Conservation (phyloP, 2,888 invertebrate genomes). For the Perdita meconis region DNA sequence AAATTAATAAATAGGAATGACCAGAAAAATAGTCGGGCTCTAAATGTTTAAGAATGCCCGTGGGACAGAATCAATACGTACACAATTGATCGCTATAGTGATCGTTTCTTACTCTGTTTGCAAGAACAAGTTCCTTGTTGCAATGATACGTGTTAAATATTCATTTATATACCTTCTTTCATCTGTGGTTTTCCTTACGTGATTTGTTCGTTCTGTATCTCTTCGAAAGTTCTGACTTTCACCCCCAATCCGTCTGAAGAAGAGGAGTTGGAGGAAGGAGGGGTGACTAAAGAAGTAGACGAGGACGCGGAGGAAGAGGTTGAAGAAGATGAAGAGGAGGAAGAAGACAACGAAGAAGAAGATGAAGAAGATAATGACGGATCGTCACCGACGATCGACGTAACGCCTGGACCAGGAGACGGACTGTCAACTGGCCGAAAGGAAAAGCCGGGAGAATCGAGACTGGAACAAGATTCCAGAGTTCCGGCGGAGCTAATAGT, state of each 20-base stretch:
- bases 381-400: slow-evolving; percentile 80
- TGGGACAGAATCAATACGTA: slow-evolving; percentile 36
- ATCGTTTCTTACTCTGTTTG: slow-evolving; percentile 41
- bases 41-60: slow-evolving; percentile 37
- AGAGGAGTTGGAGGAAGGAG: slow-evolving; percentile 26
- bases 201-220: slow-evolving; percentile 69
- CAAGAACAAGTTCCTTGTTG: slow-evolving; percentile 26
- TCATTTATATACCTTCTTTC: slow-evolving; percentile 62
- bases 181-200: slow-evolving; percentile 78
- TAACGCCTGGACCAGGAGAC: slow-evolving; percentile 83
- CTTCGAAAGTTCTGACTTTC: slow-evolving; percentile 72
- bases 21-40: slow-evolving; percentile 42
- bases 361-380: slow-evolving; percentile 72
- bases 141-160: slow-evolving; percentile 32
- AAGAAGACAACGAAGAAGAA: slow-evolving; percentile 39
- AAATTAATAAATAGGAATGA: slow-evolving; percentile 60
- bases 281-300: slow-evolving; percentile 31
- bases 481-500: slow-evolving; percentile 87
- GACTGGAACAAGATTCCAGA: slow-evolving; percentile 87
- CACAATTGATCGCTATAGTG: slow-evolving; percentile 32
- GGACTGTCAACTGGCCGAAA: slow-evolving; percentile 86
- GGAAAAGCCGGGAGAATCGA: slow-evolving; percentile 87
- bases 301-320: slow-evolving; percentile 23
- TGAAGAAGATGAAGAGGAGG: slow-evolving; percentile 38
- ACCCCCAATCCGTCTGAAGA: slow-evolving; percentile 74